A percentile compares a stretch with the other conserved stretches of the same genome.
These are phyloP conservation scores for Morus bassanus DNA, from an alignment of 2,797 vertebrate species.

Conservation along the genomic window DNA sequence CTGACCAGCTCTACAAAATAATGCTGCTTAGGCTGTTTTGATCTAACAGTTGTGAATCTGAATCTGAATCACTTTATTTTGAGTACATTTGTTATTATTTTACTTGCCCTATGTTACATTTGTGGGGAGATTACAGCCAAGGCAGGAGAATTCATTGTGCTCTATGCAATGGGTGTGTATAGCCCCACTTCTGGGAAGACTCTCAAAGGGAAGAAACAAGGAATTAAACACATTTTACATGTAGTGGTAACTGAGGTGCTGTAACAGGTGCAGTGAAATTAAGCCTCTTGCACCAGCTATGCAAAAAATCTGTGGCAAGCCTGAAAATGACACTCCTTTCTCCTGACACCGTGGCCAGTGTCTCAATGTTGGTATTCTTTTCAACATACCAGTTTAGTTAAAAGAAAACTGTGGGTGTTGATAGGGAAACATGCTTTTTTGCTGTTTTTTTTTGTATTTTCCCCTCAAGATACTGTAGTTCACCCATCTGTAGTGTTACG, in stretches of 20 bases:
- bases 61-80: neutral
- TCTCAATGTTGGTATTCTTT: neutral
- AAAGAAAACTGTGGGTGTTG: neutral
- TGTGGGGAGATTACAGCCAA: neutral
- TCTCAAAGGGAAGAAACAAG: neutral
- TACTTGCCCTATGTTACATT: neutral
- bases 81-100: neutral
- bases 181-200: neutral
- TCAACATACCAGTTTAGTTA: neutral
- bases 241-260: neutral
- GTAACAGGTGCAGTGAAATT: neutral
- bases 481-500: neutral
- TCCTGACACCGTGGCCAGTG: neutral
- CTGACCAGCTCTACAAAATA: neutral
- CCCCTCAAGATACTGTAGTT: neutral
- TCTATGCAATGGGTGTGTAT: accelerated
- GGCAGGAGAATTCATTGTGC: neutral
- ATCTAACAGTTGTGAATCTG: neutral
- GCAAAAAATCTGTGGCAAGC: neutral
- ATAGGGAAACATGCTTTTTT: neutral
- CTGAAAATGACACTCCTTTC: neutral
- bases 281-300: neutral
- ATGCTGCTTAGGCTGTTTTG: neutral
- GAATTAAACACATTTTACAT: neutral
- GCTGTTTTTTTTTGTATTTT: neutral